These are phyloP conservation scores for Chrysomela aeneicollis DNA, from an alignment of 2,888 invertebrate genomes.

Conservation along the genomic window DNA sequence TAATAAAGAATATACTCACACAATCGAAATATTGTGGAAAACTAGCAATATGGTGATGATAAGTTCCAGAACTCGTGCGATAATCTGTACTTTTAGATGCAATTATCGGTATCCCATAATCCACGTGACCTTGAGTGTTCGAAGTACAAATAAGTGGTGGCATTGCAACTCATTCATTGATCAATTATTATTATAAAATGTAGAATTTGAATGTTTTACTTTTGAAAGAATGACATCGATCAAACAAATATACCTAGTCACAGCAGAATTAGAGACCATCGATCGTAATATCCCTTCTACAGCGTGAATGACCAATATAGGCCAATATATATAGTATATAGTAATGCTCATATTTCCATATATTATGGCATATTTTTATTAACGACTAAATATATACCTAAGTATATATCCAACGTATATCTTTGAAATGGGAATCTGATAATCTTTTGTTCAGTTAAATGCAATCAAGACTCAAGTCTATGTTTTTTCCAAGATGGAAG, in stretches of 20 bases:
- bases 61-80: slow-evolving; percentile 51
- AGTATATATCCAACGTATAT: no score
- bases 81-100: slow-evolving; percentile 55
- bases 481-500: no score
- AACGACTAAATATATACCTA: no score
- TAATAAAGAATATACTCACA: slow-evolving; percentile 46
- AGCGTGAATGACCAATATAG: no score
- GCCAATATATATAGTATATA: no score
- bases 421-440: no score
- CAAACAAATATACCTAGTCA: neutral
- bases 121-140: slow-evolving; percentile 51
- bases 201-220: neutral
- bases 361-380: no score
- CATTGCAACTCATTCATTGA: neutral
- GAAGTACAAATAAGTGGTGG: slow-evolving; percentile 43
- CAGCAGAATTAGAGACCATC: neutral
- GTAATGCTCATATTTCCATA: no score
- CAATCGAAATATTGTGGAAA: slow-evolving; percentile 55
- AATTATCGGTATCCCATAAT: slow-evolving; percentile 55
- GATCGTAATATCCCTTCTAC: no score
- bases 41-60: slow-evolving; percentile 51
- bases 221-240: neutral
- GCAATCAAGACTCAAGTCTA: no score
- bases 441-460: no score
- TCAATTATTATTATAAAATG: no score